Percentiles rank a stretch among this genome's conserved stretches.
These are phyloP conservation scores for Calosoma granatense DNA, from an alignment of 1,140 invertebrate genomes.

Conservation along the genomic window DNA sequence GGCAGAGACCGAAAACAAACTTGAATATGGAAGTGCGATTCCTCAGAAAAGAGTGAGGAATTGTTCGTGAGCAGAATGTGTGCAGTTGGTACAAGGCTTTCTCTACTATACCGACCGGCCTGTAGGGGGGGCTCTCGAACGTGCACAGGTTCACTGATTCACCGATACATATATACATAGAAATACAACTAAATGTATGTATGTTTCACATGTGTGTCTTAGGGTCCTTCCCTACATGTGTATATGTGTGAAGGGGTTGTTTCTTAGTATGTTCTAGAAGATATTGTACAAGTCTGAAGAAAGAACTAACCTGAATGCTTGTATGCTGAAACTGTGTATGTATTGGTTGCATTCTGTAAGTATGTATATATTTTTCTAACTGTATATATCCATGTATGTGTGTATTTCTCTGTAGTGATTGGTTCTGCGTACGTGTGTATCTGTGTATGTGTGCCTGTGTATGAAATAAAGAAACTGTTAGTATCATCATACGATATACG, in stretches of 20 bases:
- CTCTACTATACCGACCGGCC: constrained; percentile 21
- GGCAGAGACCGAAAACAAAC: constrained; percentile 26
- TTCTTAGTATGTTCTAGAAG: too few relatives aligned
- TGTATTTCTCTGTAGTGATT: too few relatives aligned
- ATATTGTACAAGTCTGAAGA: too few relatives aligned
- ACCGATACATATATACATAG: constrained; percentile 18
- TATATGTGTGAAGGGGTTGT: too few relatives aligned
- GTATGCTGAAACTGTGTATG: too few relatives aligned
- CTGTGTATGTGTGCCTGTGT: background rate
- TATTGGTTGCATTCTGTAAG: too few relatives aligned
- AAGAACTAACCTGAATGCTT: too few relatives aligned
- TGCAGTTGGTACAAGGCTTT: background rate
- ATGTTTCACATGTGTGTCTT: background rate
- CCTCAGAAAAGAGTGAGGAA: constrained; percentile 26
- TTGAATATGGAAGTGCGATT: constrained; percentile 28
- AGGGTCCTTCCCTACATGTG: background rate
- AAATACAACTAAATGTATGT: too few relatives aligned
- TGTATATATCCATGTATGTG: background rate
- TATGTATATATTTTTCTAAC: background rate
- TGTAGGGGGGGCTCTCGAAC: too few relatives aligned
- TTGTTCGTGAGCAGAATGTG: constrained; percentile 29
- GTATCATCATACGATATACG: background rate
- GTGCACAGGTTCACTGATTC: constrained; percentile 28
- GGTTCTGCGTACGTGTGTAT: background rate
- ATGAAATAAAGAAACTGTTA: too few relatives aligned